phyloP scores from a whole-genome alignment of 2,797 vertebrate species.

The Babyrousa celebensis region DNA sequence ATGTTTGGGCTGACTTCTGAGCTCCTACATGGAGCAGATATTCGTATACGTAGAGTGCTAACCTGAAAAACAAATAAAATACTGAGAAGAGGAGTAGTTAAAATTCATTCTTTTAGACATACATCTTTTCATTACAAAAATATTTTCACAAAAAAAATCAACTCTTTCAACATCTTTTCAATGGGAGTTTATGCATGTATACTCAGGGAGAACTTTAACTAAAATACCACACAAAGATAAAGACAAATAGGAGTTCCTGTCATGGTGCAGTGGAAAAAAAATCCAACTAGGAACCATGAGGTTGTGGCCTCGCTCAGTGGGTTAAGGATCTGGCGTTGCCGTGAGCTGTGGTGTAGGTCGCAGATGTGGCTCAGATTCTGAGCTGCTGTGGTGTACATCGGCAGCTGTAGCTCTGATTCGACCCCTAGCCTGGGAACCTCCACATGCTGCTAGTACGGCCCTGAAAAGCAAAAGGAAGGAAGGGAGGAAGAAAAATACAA shows the following conservation, averaged over 20 bases:
- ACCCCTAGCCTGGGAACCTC: too few species aligned
- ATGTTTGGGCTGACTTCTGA: constrained; percentile 99
- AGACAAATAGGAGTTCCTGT: neutral
- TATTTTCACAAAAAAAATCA: constrained; percentile 74
- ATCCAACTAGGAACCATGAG: too few species aligned
- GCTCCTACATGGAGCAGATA: constrained; percentile 99
- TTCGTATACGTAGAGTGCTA: constrained; percentile 99
- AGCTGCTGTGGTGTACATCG: too few species aligned
- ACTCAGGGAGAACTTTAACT: constrained; percentile 61
- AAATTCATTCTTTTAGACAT: constrained; percentile 69
- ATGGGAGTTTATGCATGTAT: constrained; percentile 14
- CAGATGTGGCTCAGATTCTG: too few species aligned
- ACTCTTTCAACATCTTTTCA: constrained; percentile 19
- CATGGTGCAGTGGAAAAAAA: too few species aligned
- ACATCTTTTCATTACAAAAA: constrained; percentile 64
- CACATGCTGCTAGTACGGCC: too few species aligned
- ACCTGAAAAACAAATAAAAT: constrained; percentile 92
- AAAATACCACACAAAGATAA: constrained; percentile 60
- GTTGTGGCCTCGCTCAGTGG: too few species aligned
- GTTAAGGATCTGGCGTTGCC: too few species aligned
- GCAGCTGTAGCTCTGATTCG: too few species aligned
- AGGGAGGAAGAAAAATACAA: constrained; percentile 37
- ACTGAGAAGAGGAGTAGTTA: constrained; percentile 79
- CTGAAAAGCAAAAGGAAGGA: too few species aligned
- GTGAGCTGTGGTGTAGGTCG: too few species aligned